These are phyloP conservation scores for Drosophila incognita DNA, from an alignment of 2,888 invertebrate species.

Conservation along the genomic window DNA sequence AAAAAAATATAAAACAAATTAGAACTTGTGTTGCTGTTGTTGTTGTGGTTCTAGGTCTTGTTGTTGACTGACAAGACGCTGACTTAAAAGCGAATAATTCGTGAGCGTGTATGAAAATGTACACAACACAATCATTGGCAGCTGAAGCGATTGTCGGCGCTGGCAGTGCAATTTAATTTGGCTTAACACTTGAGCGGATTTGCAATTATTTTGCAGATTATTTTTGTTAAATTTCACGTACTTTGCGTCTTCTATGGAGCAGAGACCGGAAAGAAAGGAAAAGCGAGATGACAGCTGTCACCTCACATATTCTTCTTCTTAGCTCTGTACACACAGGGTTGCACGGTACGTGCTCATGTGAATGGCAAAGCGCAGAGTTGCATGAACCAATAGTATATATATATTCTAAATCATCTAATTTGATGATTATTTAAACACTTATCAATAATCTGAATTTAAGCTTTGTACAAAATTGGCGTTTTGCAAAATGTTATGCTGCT, in stretches of 20 bases:
- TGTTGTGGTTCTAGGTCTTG: conserved; percentile 42
- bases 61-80: conserved; percentile 35
- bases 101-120: conserved; percentile 41
- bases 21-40: conserved; percentile 35
- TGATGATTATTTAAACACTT: neutral
- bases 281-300: conserved; percentile 71
- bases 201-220: conserved; percentile 76
- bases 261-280: conserved; percentile 85
- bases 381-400: neutral
- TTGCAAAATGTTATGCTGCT: neutral
- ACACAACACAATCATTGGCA: conserved; percentile 34
- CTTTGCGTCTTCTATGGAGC: conserved; percentile 83
- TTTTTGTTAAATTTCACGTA: conserved; percentile 75
- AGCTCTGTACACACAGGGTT: conserved; percentile 37
- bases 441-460: neutral
- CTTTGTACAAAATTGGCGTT: neutral
- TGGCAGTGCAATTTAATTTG: conserved; percentile 22
- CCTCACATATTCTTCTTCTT: conserved; percentile 58
- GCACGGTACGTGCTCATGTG: conserved; percentile 29
- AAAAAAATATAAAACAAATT: conserved; percentile 41
- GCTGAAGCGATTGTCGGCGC: conserved; percentile 15
- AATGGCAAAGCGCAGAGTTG: conserved; percentile 39
- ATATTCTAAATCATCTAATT: neutral
- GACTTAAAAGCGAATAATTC: conserved; percentile 30
- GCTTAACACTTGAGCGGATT: conserved; percentile 55